Evolutionary conservation across 1,140 invertebrate species (phyloP).

Genomic region (Hyposmocoma kahamanoa): DNA sequence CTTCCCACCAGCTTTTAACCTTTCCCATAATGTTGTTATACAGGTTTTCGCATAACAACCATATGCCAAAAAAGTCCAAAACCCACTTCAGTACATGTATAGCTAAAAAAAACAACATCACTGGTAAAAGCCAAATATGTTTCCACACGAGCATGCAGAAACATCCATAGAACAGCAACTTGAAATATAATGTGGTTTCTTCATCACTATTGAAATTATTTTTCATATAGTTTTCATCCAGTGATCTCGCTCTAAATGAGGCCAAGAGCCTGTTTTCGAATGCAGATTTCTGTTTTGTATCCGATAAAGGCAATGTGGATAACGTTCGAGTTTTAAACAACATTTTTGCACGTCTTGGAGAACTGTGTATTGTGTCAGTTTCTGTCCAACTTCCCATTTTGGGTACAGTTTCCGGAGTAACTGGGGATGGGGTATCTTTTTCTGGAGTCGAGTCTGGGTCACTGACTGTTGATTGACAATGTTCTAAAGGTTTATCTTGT

Average conservation of each 20-base stretch:
- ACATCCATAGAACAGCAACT: conserved; percentile 63
- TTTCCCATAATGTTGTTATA: conserved; percentile 50
- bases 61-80: conserved; percentile 65
- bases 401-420: conserved; percentile 35
- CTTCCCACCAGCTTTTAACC: conserved; percentile 54
- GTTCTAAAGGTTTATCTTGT: conserved; percentile 33
- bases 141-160: conserved; percentile 70
- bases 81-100: conserved; percentile 61
- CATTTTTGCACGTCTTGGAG: conserved; percentile 51
- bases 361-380: conserved; percentile 39
- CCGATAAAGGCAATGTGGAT: conserved; percentile 59
- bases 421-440: conserved; percentile 39
- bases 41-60: conserved; percentile 65
- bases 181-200: conserved; percentile 66
- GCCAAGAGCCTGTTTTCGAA: conserved; percentile 58
- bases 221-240: conserved; percentile 61
- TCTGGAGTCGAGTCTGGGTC: conserved; percentile 54
- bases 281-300: conserved; percentile 42
- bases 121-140: conserved; percentile 65
- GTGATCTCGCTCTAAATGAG: conserved; percentile 56
- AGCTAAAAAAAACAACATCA: conserved; percentile 60
- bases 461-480: conserved; percentile 18
- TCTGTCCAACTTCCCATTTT: conserved; percentile 51
- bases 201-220: conserved; percentile 58
- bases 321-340: conserved; percentile 66